phyloP scores from a whole-genome alignment of 2,888 invertebrate species.

The Petrolisthes cinctipes region DNA sequence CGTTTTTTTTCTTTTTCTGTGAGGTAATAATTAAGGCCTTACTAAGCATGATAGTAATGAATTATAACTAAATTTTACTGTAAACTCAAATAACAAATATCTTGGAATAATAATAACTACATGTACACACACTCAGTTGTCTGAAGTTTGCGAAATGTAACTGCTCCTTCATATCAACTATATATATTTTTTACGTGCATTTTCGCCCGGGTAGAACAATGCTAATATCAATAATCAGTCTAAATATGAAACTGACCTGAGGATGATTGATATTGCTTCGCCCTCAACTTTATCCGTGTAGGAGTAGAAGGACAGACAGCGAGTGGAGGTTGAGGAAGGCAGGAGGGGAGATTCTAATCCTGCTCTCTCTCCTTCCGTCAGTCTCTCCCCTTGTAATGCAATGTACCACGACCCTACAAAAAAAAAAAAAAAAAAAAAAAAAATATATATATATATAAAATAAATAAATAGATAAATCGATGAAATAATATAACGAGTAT shows the following conservation, averaged over 20 bases:
- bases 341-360: constrained; percentile 12
- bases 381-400: not conserved
- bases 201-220: not conserved
- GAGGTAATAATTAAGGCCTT: too few relatives aligned
- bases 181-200: not conserved
- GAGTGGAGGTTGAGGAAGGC: not conserved
- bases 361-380: not conserved
- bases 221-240: not conserved
- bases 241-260: constrained; percentile 17
- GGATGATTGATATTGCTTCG: constrained; percentile 24
- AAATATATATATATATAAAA: not conserved
- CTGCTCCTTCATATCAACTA: too few relatives aligned
- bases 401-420: constrained; percentile 31
- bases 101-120: too few relatives aligned
- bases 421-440: not conserved
- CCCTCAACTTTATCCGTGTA: constrained; percentile 29
- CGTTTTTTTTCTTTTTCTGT: too few relatives aligned
- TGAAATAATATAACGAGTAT: not conserved
- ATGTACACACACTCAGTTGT: too few relatives aligned
- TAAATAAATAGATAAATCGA: not conserved
- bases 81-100: too few relatives aligned
- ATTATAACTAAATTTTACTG: too few relatives aligned
- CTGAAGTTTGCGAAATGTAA: too few relatives aligned
- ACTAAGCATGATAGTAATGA: too few relatives aligned
- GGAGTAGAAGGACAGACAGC: constrained; percentile 43